A percentile compares a stretch with the other conserved stretches of the same genome.
These are phyloP conservation scores for Tenebrosternarchus preto DNA, from an alignment of 2,113 vertebrate genomes.

Conservation along the genomic window DNA sequence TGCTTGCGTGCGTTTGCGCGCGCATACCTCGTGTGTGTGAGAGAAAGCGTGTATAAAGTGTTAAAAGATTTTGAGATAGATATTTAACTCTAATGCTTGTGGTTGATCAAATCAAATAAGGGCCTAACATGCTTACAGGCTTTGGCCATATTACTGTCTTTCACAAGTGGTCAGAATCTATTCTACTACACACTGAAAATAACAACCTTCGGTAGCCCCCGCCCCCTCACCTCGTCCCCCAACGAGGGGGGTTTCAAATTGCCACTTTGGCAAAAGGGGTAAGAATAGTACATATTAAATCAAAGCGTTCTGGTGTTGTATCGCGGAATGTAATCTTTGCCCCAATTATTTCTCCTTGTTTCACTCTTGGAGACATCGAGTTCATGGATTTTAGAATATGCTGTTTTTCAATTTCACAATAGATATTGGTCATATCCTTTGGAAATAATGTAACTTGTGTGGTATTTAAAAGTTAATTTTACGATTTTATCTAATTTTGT, in stretches of 20 bases:
- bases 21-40: not conserved
- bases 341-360: conserved; percentile 64
- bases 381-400: not conserved
- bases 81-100: conserved; percentile 2
- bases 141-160: conserved; percentile 12
- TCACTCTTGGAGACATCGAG: conserved; percentile 51
- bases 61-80: conserved; percentile 1
- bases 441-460: not conserved
- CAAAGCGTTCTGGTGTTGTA: conserved; percentile 72
- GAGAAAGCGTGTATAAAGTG: not conserved
- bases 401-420: conserved; percentile 9
- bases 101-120: conserved; percentile 13
- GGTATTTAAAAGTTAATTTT: not conserved
- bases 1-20: no score
- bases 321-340: conserved; percentile 71
- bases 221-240: conserved; percentile 51
- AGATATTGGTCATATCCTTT: not conserved
- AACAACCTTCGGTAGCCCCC: conserved; percentile 57
- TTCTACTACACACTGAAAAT: conserved; percentile 59
- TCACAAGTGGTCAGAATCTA: conserved; percentile 57
- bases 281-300: conserved; percentile 74
- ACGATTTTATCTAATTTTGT: not conserved
- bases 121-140: not conserved
- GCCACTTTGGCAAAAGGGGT: conserved; percentile 69
- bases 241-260: conserved; percentile 66